Conservation (phyloP, 53 echinoderm and acorn worm genomes). For the Holothuria leucospilota region DNA sequence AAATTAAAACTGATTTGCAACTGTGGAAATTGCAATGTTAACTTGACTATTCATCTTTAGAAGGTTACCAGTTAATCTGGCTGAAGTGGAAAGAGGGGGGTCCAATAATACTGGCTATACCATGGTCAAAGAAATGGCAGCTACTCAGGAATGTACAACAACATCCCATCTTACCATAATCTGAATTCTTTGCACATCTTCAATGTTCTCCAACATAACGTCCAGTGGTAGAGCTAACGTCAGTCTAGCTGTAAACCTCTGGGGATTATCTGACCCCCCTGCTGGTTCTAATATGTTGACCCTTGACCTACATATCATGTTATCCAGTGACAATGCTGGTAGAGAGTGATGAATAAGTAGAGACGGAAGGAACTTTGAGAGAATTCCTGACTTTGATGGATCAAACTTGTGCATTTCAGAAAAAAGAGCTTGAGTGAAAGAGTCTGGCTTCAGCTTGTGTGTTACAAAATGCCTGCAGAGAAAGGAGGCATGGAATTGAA, state of each 20-base stretch:
- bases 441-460: conserved; percentile 71
- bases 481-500: not conserved
- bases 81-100: too few species aligned
- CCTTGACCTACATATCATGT: conserved; percentile 71
- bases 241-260: conserved; percentile 89
- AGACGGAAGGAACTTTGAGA: conserved; percentile 89
- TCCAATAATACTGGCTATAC: too few species aligned
- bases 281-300: conserved; percentile 79
- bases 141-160: too few species aligned
- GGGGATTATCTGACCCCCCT: conserved; percentile 92
- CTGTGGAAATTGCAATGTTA: too few species aligned
- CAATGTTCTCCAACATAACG: conserved; percentile 79
- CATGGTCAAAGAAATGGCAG: too few species aligned
- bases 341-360: conserved; percentile 80
- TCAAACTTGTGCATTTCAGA: conserved; percentile 91
- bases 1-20: too few species aligned
- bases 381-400: conserved; percentile 83
- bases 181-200: conserved; percentile 78
- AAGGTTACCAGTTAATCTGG: too few species aligned
- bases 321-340: conserved; percentile 74
- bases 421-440: conserved; percentile 90
- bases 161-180: conserved; percentile 68
- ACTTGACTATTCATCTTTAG: too few species aligned
- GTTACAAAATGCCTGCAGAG: conserved; percentile 67
- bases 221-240: conserved; percentile 75